Evolutionary conservation across 2,113 vertebrate genomes (phyloP).

Genomic region (Condylura cristata): DNA sequence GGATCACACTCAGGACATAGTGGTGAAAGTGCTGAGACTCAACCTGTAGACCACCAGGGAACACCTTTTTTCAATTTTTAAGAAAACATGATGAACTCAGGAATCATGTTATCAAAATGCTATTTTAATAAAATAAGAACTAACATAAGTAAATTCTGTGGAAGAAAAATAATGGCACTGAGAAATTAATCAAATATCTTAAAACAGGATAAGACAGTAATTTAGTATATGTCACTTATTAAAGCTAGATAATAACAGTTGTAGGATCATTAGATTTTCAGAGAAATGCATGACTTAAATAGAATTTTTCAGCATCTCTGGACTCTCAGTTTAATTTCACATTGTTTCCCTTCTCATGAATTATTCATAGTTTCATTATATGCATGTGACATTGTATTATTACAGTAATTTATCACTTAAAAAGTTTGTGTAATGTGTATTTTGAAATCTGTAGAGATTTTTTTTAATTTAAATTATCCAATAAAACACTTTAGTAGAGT

Average conservation of each 20-base stretch:
- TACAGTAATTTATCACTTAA: constrained; percentile 10
- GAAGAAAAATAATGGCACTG: neutral
- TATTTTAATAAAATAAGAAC: neutral
- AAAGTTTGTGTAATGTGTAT: neutral
- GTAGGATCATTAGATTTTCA: neutral
- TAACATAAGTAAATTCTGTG: neutral
- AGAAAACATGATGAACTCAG: neutral
- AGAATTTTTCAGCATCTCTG: neutral
- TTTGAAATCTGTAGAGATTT: neutral
- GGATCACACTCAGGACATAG: no score
- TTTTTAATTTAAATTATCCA: neutral
- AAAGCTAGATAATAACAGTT: neutral
- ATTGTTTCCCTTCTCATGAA: neutral
- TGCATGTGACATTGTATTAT: constrained; percentile 23
- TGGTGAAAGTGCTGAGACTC: no score
- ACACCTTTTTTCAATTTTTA: no score
- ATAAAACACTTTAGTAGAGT: neutral
- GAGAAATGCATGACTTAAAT: constrained; percentile 4
- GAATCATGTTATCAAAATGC: neutral
- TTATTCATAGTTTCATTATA: constrained; percentile 40
- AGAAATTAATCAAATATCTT: neutral
- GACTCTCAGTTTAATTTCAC: constrained; percentile 38
- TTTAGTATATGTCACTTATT: neutral
- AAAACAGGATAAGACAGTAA: neutral
- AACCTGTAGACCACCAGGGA: no score